Evolutionary conservation across 2,113 vertebrate genomes (phyloP).

Genomic region (Orycteropus afer): DNA sequence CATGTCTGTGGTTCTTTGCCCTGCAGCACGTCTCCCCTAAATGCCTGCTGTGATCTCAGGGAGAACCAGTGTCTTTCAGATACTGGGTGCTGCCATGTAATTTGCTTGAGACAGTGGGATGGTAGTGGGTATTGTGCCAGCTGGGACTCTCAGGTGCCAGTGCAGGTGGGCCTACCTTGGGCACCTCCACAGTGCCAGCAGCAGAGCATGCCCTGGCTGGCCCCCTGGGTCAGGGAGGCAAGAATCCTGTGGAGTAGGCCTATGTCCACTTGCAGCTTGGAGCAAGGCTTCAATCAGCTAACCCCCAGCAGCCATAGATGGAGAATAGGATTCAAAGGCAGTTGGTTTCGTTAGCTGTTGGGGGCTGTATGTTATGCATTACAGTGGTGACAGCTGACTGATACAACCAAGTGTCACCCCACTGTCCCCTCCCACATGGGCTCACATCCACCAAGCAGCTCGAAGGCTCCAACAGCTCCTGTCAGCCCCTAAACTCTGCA

Average conservation of each 20-base stretch:
- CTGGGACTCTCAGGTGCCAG: not conserved
- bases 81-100: not conserved
- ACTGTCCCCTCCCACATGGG: fast-evolving
- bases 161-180: not conserved
- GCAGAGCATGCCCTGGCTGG: not conserved
- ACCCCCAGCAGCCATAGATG: not conserved
- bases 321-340: not conserved
- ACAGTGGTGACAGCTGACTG: fast-evolving
- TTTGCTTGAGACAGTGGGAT: fast-evolving
- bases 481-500: not conserved
- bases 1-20: not conserved
- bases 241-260: fast-evolving
- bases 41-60: not conserved
- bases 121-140: no score
- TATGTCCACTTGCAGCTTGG: no score
- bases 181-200: fast-evolving
- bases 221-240: not conserved
- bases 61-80: not conserved
- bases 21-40: not conserved
- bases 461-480: not conserved
- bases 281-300: not conserved
- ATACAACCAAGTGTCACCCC: fast-evolving
- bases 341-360: not conserved
- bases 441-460: fast-evolving
- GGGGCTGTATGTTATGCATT: not conserved